Evolutionary conservation across 2,797 vertebrate genomes (phyloP), one percentile per base, ranked within the genome.

Genomic region (Phataginus tricuspis): DNA sequence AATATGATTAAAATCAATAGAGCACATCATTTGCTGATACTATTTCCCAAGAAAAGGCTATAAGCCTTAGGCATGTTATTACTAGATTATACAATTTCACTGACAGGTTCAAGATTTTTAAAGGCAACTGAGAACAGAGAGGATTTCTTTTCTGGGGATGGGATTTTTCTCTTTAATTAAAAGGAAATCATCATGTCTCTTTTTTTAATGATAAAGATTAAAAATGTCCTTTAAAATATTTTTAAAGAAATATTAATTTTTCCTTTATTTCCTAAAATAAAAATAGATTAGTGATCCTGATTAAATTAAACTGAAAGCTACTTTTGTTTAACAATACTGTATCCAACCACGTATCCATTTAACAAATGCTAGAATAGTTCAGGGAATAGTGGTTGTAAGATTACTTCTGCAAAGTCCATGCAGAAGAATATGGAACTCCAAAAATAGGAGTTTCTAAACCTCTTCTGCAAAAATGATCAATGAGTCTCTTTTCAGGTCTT

Each of bases 1-100:
- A 78, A 72, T 97, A 86, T 97, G 97, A 98, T 97, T 98, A 97
- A 98, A 98, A 98, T 97, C 96, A 85, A 97, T 97, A 97, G 90
- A 98, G 97, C 89, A 95, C 96, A 98, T 97, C 93, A 97, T 98
- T 96, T 98, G 94, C 94, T 96, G 98, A 97, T 97, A 97, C 66
- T 83, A 82, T 84, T 96, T 90, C 94, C 98, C 96, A 95, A 96
- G 97, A 98, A 94, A 98, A 87, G 72, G 66, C 97, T 98, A 77
- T 95, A 97, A 98, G 97, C 95, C 94, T 96, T 93, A 96, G 96
- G 97, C 97, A 97, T 61, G 71, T 95, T 98, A 97, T 98, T 98
- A 97, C 96, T 95, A 98, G 96, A 98, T 98, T 97, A 98, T 77
- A 97, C 0, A 0, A 98, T 98, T 98, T 98, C 95, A 97, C 96